Evolutionary conservation across 2,888 invertebrate genomes (phyloP).

Genomic region (Carpatolechia fugitivella): DNA sequence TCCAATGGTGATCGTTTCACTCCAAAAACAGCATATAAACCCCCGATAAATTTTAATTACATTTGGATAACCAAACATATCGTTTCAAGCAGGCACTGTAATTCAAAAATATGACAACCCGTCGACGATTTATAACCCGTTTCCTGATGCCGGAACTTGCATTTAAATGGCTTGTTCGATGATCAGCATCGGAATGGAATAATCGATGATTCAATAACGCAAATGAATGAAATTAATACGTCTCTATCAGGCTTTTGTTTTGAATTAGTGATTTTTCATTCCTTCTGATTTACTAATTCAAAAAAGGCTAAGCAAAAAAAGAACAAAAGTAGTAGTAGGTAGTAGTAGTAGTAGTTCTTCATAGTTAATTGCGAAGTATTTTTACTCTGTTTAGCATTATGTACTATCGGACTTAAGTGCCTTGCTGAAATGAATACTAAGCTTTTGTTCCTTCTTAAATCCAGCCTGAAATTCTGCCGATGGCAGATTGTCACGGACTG

Average conservation of each 20-base stretch:
- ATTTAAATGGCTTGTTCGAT: conserved; percentile 55
- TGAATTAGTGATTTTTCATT: too few relatives aligned
- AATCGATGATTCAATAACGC: conserved; percentile 60
- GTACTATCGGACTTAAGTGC: too few relatives aligned
- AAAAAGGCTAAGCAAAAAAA: too few relatives aligned
- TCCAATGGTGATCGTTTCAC: not conserved
- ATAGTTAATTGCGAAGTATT: too few relatives aligned
- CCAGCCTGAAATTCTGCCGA: not conserved
- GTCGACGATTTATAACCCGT: conserved; percentile 59
- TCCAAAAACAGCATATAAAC: conserved; percentile 8
- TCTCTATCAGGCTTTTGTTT: conserved; percentile 35
- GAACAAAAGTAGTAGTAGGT: too few relatives aligned
- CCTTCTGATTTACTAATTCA: too few relatives aligned
- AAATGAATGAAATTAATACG: conserved; percentile 53
- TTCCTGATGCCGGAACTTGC: conserved; percentile 49
- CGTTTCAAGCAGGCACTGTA: conserved; percentile 39
- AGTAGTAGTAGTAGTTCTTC: too few relatives aligned
- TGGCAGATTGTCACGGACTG: not conserved
- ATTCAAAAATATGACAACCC: conserved; percentile 50
- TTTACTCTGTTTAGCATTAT: too few relatives aligned
- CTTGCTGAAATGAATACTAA: not conserved
- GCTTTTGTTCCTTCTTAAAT: not conserved
- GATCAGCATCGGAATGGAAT: conserved; percentile 50
- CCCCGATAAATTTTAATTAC: conserved; percentile 17
- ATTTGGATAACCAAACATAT: conserved; percentile 15